A percentile compares a stretch with the other conserved stretches of the same genome.
Conservation (phyloP, 1,140 invertebrate species). For the Hyles vespertilio region DNA sequence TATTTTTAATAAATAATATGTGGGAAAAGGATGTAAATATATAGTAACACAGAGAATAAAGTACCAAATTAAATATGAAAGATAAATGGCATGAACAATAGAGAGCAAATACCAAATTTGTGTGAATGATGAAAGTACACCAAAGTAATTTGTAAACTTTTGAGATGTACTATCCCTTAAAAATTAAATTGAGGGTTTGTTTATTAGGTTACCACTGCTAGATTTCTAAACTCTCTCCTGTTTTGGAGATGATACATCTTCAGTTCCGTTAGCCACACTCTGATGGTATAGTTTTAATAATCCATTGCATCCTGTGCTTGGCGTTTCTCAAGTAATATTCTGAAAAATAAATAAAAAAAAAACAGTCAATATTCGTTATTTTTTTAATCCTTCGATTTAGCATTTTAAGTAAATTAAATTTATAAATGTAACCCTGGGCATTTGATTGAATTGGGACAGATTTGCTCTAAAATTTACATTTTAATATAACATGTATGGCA, state of each 20-base stretch:
- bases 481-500: too few species aligned
- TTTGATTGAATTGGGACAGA: too few species aligned
- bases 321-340: constrained; percentile 84
- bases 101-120: background rate
- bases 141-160: constrained; percentile 64
- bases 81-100: background rate
- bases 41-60: too few species aligned
- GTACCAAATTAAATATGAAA: too few species aligned
- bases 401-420: too few species aligned
- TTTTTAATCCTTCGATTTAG: too few species aligned
- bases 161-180: constrained; percentile 65
- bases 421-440: too few species aligned
- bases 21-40: too few species aligned
- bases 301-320: constrained; percentile 89
- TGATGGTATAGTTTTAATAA: constrained; percentile 79
- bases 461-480: too few species aligned
- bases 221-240: constrained; percentile 61
- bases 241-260: constrained; percentile 64
- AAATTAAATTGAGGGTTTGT: constrained; percentile 60
- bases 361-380: constrained; percentile 1
- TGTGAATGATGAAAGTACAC: background rate
- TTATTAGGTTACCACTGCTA: constrained; percentile 38
- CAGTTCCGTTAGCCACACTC: constrained; percentile 71
- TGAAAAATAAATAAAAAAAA: constrained; percentile 41
- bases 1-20: too few species aligned